Conservation (phyloP, 2,797 vertebrate species). For the Hylomyscus alleni region DNA sequence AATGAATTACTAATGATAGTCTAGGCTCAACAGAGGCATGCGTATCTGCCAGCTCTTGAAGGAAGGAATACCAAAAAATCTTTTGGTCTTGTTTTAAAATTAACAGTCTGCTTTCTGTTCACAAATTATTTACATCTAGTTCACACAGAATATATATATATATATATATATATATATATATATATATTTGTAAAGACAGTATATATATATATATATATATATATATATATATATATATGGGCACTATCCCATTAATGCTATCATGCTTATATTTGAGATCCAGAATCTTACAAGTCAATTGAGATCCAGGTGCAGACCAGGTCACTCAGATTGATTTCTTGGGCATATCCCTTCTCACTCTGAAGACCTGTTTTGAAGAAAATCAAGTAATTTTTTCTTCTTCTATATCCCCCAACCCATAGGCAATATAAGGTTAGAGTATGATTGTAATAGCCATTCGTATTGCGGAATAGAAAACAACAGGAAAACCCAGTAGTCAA, state of each 20-base stretch:
- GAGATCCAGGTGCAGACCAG: neutral
- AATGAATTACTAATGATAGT: neutral
- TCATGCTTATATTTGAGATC: constrained; percentile 8
- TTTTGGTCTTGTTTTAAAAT: constrained; percentile 30
- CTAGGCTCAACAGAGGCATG: neutral
- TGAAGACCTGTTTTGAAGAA: neutral
- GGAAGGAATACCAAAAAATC: neutral
- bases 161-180: neutral
- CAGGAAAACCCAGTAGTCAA: neutral
- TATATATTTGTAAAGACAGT: too few species aligned
- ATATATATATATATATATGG: neutral
- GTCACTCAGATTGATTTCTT: neutral
- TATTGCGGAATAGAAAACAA: constrained; percentile 32
- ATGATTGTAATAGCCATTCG: neutral
- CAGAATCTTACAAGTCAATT: neutral
- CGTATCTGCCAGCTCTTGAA: neutral
- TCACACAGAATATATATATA: neutral
- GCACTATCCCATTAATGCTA: neutral
- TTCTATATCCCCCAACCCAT: neutral
- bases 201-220: too few species aligned
- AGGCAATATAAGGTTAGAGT: neutral
- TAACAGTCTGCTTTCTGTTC: neutral
- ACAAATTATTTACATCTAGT: neutral
- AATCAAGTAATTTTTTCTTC: neutral
- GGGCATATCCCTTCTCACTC: neutral